These are phyloP conservation scores for Bothrops jararaca DNA, from an alignment of 2,113 vertebrate genomes.

Conservation along the genomic window DNA sequence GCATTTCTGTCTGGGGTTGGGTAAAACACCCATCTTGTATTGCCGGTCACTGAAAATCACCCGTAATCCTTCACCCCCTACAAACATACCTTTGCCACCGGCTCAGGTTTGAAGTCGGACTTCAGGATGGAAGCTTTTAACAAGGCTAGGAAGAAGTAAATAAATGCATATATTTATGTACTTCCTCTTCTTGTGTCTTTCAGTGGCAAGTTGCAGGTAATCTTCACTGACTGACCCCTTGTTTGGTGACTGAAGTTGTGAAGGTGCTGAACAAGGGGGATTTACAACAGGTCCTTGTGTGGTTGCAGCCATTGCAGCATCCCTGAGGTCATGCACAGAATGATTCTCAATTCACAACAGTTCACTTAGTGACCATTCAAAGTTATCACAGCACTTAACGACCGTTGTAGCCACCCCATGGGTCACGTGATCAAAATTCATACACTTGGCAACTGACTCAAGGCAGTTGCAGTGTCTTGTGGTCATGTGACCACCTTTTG, in stretches of 20 bases:
- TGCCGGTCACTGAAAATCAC: conserved; percentile 19
- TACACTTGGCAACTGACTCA: background rate
- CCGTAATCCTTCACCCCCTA: conserved; percentile 15
- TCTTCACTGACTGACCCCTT: background rate
- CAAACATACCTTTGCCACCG: conserved; percentile 12
- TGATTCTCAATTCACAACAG: no score
- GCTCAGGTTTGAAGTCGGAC: background rate
- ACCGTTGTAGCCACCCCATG: background rate
- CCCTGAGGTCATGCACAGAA: no score
- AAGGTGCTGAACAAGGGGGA: background rate
- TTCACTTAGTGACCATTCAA: no score
- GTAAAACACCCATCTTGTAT: background rate
- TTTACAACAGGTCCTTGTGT: background rate
- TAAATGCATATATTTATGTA: background rate
- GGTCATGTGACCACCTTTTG: background rate
- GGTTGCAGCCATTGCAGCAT: background rate
- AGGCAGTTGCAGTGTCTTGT: no score
- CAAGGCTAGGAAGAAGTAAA: background rate
- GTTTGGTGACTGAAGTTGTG: background rate
- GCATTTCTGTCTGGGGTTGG: conserved; percentile 19
- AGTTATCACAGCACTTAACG: no score
- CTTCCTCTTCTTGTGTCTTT: background rate
- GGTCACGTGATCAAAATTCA: background rate
- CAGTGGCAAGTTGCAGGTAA: background rate
- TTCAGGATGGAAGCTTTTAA: no score